Conservation (phyloP, 1,140 invertebrate species). For the Rhyacophila brunnea region DNA sequence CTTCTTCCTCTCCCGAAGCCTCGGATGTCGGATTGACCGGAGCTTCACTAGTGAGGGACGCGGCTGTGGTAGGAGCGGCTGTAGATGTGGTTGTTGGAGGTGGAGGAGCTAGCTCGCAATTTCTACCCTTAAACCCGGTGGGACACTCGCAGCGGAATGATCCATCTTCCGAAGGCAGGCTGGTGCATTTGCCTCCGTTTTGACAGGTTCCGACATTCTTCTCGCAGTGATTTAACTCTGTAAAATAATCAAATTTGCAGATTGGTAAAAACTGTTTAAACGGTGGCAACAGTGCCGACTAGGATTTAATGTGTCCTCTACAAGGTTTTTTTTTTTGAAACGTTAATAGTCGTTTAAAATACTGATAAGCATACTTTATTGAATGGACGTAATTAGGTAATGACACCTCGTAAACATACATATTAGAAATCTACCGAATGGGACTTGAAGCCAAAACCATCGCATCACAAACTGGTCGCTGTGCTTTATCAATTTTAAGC, state of each 20-base stretch:
- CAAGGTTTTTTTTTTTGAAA: too few species aligned
- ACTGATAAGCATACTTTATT: too few species aligned
- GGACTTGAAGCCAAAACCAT: too few species aligned
- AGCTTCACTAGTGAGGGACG: constrained; percentile 2
- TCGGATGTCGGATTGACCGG: constrained; percentile 37
- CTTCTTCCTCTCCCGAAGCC: neutral
- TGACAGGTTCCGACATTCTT: constrained; percentile 67
- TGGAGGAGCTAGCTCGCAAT: constrained; percentile 60
- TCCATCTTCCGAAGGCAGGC: constrained; percentile 71
- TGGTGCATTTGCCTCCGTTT: constrained; percentile 78
- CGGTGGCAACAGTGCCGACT: too few species aligned
- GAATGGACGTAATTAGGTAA: too few species aligned
- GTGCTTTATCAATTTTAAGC: too few species aligned
- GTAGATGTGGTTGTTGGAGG: constrained; percentile 41
- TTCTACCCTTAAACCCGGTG: constrained; percentile 58
- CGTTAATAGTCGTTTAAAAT: too few species aligned
- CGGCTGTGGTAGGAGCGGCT: constrained; percentile 3
- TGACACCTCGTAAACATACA: too few species aligned
- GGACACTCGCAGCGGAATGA: constrained; percentile 69
- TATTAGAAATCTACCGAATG: too few species aligned
- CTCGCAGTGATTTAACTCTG: constrained; percentile 75
- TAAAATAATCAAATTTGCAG: constrained; percentile 36
- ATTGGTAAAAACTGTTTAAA: too few species aligned
- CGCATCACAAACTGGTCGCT: too few species aligned
- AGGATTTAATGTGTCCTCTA: too few species aligned